Percentiles rank a stretch among this genome's conserved stretches.
Evolutionary conservation across 2,797 vertebrate genomes (phyloP).

Genomic region (Anabacerthia variegaticeps): DNA sequence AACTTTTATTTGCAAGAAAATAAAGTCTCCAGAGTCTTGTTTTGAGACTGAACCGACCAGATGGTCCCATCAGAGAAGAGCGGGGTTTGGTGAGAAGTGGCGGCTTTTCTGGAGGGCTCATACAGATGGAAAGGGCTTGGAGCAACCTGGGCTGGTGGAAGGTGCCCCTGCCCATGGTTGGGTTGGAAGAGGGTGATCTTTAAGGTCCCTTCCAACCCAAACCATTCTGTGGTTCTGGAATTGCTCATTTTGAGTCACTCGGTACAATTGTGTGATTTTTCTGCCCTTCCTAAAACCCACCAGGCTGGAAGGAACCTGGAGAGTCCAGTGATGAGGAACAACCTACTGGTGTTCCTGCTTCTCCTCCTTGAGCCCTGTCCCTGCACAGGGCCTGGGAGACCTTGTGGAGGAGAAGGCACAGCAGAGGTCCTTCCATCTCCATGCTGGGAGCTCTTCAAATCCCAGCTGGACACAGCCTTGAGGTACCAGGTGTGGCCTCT

Average conservation of each 20-base stretch:
- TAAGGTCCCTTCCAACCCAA: background rate
- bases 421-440: background rate
- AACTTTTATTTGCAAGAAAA: background rate
- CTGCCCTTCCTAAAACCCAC: background rate
- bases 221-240: background rate
- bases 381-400: background rate
- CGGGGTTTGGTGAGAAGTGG: background rate
- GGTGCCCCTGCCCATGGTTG: background rate
- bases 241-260: background rate
- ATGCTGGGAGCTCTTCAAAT: background rate
- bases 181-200: background rate
- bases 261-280: background rate
- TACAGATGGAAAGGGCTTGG: background rate
- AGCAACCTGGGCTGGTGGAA: background rate
- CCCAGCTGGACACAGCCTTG: rapidly evolving
- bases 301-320: rapidly evolving
- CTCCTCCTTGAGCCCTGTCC: background rate
- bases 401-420: background rate
- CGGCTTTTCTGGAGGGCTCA: background rate
- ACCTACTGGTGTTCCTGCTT: background rate
- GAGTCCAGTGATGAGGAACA: background rate
- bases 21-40: background rate
- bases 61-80: background rate
- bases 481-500: background rate
- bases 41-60: background rate